Conservation (phyloP, 2,888 invertebrate species). For the Phlogophora meticulosa region DNA sequence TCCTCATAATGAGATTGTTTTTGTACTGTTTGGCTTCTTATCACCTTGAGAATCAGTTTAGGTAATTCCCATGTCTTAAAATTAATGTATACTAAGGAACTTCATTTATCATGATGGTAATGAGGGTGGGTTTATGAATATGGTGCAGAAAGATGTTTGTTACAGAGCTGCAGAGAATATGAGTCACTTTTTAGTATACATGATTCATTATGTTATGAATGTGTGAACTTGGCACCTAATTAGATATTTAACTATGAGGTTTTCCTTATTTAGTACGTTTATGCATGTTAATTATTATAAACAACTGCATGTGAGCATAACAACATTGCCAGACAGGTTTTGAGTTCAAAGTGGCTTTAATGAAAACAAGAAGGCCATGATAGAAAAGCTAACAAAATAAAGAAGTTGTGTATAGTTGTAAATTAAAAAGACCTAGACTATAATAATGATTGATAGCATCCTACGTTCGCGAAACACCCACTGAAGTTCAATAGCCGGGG, state of each 20-base stretch:
- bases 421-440: slow-evolving; percentile 1
- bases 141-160: not conserved
- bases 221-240: slow-evolving; percentile 11
- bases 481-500: slow-evolving; percentile 44
- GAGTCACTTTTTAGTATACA: slow-evolving; percentile 15
- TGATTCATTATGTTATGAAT: slow-evolving; percentile 20
- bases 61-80: slow-evolving; percentile 40
- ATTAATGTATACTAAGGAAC: slow-evolving; percentile 22
- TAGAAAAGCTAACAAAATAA: not conserved
- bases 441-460: slow-evolving; percentile 5
- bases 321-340: not conserved
- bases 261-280: slow-evolving; percentile 9
- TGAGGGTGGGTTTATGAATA: not conserved
- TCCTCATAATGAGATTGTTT: slow-evolving; percentile 67
- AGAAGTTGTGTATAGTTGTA: not conserved
- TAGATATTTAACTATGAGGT: slow-evolving; percentile 17
- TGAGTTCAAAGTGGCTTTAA: not conserved
- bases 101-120: not conserved
- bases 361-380: slow-evolving; percentile 35
- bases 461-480: slow-evolving; percentile 31
- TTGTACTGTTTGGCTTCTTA: slow-evolving; percentile 63
- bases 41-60: slow-evolving; percentile 48
- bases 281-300: not conserved
- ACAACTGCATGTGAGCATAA: not conserved
- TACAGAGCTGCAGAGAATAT: not conserved